A percentile compares a stretch with the other conserved stretches of the same genome.
These are phyloP conservation scores for Pseudomugil tenellus DNA, from an alignment of 2,797 vertebrate genomes.

Conservation along the genomic window DNA sequence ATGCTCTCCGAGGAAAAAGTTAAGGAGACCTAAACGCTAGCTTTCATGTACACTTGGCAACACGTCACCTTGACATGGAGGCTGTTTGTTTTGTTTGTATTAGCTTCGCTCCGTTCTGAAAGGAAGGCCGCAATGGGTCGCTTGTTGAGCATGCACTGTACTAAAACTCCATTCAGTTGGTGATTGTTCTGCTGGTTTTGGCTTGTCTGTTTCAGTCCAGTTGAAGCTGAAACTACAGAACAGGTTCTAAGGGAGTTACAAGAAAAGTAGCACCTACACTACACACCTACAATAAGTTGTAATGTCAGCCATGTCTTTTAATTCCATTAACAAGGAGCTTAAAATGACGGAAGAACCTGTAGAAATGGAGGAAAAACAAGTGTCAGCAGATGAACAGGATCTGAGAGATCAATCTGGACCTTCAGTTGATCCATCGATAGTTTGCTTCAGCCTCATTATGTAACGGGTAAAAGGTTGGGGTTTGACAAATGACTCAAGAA, in stretches of 20 bases:
- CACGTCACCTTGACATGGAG: constrained; percentile 44
- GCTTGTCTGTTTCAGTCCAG: constrained; percentile 35
- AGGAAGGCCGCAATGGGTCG: constrained; percentile 16
- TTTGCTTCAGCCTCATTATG: no score
- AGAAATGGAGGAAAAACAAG: no score
- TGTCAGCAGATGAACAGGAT: no score
- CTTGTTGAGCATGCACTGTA: constrained; percentile 31
- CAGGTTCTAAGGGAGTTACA: not conserved
- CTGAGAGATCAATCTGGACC: no score
- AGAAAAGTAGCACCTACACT: not conserved
- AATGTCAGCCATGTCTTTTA: not conserved
- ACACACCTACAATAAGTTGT: not conserved
- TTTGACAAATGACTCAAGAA: not conserved
- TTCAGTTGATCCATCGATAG: no score
- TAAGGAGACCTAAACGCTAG: constrained; percentile 44
- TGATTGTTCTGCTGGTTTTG: constrained; percentile 29
- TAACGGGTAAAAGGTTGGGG: no score
- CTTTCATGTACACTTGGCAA: constrained; percentile 34
- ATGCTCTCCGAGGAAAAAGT: constrained; percentile 44
- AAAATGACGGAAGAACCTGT: no score
- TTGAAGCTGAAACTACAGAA: constrained; percentile 24
- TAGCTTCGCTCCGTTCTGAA: constrained; percentile 3
- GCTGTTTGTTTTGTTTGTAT: constrained; percentile 46
- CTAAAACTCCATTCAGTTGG: constrained; percentile 30
- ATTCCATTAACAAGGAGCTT: no score